Conservation (phyloP, 2,797 vertebrate genomes). For the Alca torda region DNA sequence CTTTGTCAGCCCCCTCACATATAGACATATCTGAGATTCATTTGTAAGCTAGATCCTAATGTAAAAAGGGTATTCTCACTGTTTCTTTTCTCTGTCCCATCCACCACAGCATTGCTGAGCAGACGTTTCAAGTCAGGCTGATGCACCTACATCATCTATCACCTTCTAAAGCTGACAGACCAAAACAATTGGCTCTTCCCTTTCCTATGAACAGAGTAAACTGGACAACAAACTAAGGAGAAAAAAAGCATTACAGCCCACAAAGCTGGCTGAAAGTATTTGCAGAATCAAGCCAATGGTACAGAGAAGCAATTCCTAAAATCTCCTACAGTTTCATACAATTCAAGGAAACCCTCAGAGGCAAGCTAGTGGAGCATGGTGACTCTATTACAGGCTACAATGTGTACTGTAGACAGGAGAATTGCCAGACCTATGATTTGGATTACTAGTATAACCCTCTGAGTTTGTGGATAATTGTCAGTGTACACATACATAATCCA, state of each 20-base stretch:
- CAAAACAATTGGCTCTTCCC: not conserved
- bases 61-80: not conserved
- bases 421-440: not conserved
- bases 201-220: not conserved
- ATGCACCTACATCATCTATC: not conserved
- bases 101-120: not conserved
- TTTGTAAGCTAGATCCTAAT: not conserved
- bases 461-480: not conserved
- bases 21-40: not conserved
- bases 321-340: not conserved
- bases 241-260: not conserved
- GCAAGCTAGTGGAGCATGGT: not conserved
- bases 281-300: not conserved
- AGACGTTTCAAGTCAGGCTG: not conserved
- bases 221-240: not conserved
- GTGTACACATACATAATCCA: not conserved
- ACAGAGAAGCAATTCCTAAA: not conserved
- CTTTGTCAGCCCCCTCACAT: not conserved
- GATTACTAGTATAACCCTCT: not conserved
- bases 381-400: not conserved
- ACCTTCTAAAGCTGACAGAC: not conserved
- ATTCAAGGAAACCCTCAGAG: not conserved
- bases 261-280: not conserved
- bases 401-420: not conserved
- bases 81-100: not conserved